phyloP scores from a whole-genome alignment of 2,797 vertebrate genomes.

The Channa striata region DNA sequence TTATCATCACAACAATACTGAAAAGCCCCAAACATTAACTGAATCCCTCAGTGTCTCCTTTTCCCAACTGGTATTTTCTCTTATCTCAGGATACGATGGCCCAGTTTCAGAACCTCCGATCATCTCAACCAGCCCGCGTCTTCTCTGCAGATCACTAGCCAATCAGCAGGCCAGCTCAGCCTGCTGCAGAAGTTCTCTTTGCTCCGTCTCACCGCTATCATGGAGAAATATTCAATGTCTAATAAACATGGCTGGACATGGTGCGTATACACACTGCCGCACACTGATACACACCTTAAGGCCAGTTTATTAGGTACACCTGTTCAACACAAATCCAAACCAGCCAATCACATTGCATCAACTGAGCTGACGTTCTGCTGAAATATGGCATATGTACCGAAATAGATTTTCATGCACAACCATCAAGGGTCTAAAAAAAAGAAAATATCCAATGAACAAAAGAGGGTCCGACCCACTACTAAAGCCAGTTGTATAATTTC shows the following conservation, averaged over 20 bases:
- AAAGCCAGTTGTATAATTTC: no score
- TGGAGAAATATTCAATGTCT: constrained; percentile 98
- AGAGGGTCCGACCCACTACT: no score
- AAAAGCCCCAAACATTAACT: no score
- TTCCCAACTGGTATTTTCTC: constrained; percentile 14
- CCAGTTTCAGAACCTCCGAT: constrained; percentile 93
- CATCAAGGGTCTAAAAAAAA: no score
- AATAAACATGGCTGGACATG: constrained; percentile 98
- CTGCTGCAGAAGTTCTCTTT: constrained; percentile 96
- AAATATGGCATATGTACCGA: no score
- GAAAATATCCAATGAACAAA: no score
- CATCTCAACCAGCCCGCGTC: constrained; percentile 86
- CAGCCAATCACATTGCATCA: neutral
- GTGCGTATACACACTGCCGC: constrained; percentile 76
- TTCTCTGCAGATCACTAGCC: constrained; percentile 91
- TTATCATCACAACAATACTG: no score
- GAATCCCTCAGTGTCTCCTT: neutral
- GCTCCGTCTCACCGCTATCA: constrained; percentile 96
- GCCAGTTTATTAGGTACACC: neutral
- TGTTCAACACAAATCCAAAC: neutral
- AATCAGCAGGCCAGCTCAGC: constrained; percentile 94
- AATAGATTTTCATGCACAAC: no score
- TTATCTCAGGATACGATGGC: constrained; percentile 89
- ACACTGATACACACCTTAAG: neutral
- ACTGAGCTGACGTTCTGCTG: no score